Evolutionary conservation across 2,113 vertebrate genomes (phyloP).

Genomic region (Lates calcarifer): DNA sequence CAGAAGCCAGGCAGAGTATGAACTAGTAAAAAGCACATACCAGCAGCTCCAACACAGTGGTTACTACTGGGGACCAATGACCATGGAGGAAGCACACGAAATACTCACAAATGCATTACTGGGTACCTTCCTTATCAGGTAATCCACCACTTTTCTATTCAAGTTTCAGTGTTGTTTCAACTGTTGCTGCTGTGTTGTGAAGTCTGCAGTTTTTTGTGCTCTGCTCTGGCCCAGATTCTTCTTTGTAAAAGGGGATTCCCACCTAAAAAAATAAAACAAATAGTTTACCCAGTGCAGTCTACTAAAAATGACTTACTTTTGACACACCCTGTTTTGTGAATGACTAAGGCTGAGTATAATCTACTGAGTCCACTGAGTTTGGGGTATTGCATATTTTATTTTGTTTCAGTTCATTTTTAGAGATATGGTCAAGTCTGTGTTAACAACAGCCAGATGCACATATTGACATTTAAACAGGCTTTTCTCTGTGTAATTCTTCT

Average conservation of each 20-base stretch:
- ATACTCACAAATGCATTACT: slow-evolving; percentile 82
- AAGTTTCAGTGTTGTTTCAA: neutral
- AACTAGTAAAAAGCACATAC: slow-evolving; percentile 87
- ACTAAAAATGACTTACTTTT: too few species aligned
- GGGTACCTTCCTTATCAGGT: slow-evolving; percentile 94
- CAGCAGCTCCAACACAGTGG: slow-evolving; percentile 90
- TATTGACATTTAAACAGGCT: neutral
- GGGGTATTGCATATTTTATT: too few species aligned
- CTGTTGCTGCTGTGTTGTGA: neutral
- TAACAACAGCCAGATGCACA: too few species aligned
- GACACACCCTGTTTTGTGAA: neutral
- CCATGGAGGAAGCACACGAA: slow-evolving; percentile 89
- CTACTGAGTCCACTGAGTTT: too few species aligned
- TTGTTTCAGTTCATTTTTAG: too few species aligned
- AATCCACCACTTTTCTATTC: neutral
- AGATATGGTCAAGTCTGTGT: too few species aligned
- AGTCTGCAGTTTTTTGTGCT: too few species aligned
- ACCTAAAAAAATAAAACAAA: too few species aligned
- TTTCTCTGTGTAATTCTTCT: neutral
- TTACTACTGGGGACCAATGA: slow-evolving; percentile 95
- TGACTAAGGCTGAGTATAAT: too few species aligned
- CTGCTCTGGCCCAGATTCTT: too few species aligned
- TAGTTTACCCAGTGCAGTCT: too few species aligned
- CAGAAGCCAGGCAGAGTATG: slow-evolving; percentile 87
- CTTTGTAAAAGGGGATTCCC: too few species aligned